These are phyloP conservation scores for Avahi laniger DNA, from an alignment of 2,797 vertebrate species.

Conservation along the genomic window DNA sequence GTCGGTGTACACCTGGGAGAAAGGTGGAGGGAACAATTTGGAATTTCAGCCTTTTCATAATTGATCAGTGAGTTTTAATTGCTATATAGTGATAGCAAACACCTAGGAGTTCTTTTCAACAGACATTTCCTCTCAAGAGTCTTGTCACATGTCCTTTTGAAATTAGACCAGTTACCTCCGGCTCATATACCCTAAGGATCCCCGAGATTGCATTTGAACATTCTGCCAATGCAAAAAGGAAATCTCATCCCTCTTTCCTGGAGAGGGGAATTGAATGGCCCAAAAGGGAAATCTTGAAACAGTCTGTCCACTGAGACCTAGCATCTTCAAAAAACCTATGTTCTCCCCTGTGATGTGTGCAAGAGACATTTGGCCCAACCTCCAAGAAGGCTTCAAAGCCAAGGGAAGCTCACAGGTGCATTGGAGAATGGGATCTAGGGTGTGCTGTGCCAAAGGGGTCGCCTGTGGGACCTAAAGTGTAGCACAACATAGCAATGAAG, in stretches of 20 bases:
- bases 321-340: background rate
- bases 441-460: background rate
- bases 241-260: background rate
- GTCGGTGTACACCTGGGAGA: background rate
- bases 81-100: background rate
- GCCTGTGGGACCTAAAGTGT: background rate
- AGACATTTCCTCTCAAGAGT: slow-evolving; percentile 20
- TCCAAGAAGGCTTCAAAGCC: background rate
- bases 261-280: background rate
- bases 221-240: background rate
- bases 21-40: background rate
- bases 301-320: background rate
- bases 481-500: background rate
- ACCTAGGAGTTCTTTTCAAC: background rate
- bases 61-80: background rate
- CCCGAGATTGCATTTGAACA: background rate
- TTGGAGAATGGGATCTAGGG: background rate
- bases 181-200: background rate
- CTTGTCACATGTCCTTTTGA: background rate
- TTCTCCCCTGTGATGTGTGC: background rate
- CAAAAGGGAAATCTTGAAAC: slow-evolving; percentile 25
- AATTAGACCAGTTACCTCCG: background rate
- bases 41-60: background rate
- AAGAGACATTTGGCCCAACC: background rate
- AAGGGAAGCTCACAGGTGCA: background rate